Percentiles rank a stretch among this genome's conserved stretches.
Conservation (phyloP, 1,140 invertebrate species). For the Steinernema feltiae region DNA sequence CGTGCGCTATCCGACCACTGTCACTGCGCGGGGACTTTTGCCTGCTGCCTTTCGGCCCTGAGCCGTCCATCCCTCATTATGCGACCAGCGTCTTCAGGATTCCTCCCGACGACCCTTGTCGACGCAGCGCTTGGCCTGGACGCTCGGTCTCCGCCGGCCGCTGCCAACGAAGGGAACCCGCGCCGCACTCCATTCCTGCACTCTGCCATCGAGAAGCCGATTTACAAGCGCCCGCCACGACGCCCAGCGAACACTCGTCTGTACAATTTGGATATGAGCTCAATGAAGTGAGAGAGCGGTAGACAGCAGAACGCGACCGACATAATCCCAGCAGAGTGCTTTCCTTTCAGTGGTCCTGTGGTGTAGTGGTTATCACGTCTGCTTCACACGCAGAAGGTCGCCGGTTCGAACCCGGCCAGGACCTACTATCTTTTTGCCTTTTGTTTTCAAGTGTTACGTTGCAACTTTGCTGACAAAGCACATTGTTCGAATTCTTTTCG, state of each 20-base stretch:
- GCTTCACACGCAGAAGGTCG: constrained; percentile 54
- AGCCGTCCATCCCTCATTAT: not conserved
- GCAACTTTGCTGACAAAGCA: too few species aligned
- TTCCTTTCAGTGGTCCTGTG: constrained; percentile 36
- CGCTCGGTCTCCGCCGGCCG: not conserved
- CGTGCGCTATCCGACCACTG: not conserved
- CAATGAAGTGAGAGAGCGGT: too few species aligned
- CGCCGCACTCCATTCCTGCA: not conserved
- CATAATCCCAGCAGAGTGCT: too few species aligned
- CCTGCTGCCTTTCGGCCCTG: not conserved
- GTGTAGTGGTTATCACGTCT: constrained; percentile 54
- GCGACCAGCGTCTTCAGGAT: not conserved
- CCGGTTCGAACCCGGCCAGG: constrained; percentile 51
- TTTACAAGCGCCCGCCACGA: not conserved
- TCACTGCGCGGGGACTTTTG: not conserved
- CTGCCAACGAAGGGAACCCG: not conserved
- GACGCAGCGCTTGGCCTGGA: not conserved
- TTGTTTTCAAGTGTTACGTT: not conserved
- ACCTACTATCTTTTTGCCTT: constrained; percentile 22
- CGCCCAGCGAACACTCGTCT: not conserved
- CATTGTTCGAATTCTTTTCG: too few species aligned
- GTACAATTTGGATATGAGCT: too few species aligned
- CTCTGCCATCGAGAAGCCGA: not conserved
- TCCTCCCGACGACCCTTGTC: not conserved
- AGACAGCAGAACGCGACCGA: too few species aligned